Evolutionary conservation across 1,140 invertebrate species (phyloP), one percentile per base, ranked within the genome.

Genomic region (Pachyrhynchus sulphureomaculatus): DNA sequence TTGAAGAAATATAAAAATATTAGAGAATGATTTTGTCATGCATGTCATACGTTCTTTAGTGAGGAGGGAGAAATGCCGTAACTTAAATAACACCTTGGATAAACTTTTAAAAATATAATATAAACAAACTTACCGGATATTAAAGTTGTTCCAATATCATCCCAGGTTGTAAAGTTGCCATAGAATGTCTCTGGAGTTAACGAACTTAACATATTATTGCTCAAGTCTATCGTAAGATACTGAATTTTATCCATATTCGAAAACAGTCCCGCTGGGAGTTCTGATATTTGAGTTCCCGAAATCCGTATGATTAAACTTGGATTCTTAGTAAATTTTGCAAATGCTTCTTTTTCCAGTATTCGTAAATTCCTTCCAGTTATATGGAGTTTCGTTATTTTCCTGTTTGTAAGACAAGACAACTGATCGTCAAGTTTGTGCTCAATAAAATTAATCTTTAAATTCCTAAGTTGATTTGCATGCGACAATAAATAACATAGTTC

Each of bases 101-200:
- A n/a, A n/a, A n/a, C n/a, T n/a, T n/a, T n/a, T n/a, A n/a, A n/a
- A n/a, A n/a, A n/a, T n/a, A n/a, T n/a, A 52, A 52, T 9, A 15
- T 8, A 21, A 21, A 37, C 15, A 34, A 17, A 64, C 75, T 80
- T 77, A 89, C 88, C 88, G 77, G 87, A 85, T 39, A 90, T 83
- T 73, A 89, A 81, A 71, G 88, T 89, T 5, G 90, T 92, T 17
- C 90, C 90, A 37, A 90, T 86, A 62, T 86, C 85, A 75, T 92
- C 90, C 90, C 90, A 92, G 23, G 87, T 88, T 3, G 87, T 86
- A 54, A 84, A 84, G 74, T 93, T 93, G 1, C 88, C 88, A 75
- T 93, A 94, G 67, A 93, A 88, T 23, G 89, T 86, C 13, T 89
- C 88, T 23, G 90, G 89, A 75, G 86, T 88, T 23, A 93, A 77